Conservation (phyloP, 2,888 invertebrate genomes). For the Chromoteleia sp. region DNA sequence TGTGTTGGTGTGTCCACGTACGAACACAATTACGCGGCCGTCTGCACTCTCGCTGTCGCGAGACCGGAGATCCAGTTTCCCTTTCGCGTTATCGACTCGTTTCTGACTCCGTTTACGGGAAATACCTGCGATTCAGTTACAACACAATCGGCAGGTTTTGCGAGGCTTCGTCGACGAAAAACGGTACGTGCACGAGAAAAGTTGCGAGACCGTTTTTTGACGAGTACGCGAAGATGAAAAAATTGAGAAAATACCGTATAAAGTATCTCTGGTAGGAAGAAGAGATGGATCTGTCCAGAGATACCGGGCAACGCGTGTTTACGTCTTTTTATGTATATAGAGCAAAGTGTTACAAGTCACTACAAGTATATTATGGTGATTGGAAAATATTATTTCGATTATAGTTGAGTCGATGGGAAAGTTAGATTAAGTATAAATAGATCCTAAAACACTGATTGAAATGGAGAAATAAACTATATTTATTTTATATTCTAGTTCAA, state of each 20-base stretch:
- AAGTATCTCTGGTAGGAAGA: slow-evolving; percentile 1
- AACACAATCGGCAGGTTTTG: slow-evolving; percentile 38
- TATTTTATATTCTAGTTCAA: too few species aligned
- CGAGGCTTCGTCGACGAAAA: slow-evolving; percentile 34
- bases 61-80: slow-evolving; percentile 62
- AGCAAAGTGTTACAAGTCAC: not conserved
- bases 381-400: not conserved
- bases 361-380: not conserved
- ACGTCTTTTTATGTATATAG: not conserved
- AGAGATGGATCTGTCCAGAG: slow-evolving; percentile 3
- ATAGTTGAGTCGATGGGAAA: not conserved
- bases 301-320: slow-evolving; percentile 13
- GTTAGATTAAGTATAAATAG: too few species aligned
- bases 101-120: slow-evolving; percentile 60
- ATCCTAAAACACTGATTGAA: too few species aligned
- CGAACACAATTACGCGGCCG: slow-evolving; percentile 17
- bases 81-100: slow-evolving; percentile 57
- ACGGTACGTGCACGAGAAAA: slow-evolving; percentile 3
- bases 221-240: slow-evolving; percentile 3
- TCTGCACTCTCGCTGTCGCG: slow-evolving; percentile 55
- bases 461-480: too few species aligned
- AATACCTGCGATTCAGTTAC: slow-evolving; percentile 60
- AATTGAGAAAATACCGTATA: not conserved
- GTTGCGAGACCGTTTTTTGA: slow-evolving; percentile 16
- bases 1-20: slow-evolving; percentile 8